Percentiles rank a stretch among this genome's conserved stretches.
Conservation (phyloP, 1,140 invertebrate species). For the Zaprionus lachaisei region DNA sequence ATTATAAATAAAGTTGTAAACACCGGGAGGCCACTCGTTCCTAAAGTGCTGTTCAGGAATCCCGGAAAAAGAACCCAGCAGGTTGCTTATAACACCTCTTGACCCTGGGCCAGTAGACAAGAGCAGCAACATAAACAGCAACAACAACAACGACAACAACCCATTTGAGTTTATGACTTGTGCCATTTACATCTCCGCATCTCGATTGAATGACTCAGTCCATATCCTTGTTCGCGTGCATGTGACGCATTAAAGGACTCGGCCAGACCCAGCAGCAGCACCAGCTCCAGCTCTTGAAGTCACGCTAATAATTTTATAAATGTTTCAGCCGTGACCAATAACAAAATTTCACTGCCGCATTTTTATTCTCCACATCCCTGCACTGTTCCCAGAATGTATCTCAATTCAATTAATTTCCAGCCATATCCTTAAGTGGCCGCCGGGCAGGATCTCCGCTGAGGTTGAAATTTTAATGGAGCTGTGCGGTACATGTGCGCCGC, state of each 20-base stretch:
- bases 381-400: slow-evolving; percentile 45
- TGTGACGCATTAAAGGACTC: slow-evolving; percentile 66
- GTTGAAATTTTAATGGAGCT: slow-evolving; percentile 72
- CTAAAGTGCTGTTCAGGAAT: slow-evolving; percentile 28
- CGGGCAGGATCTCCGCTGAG: slow-evolving; percentile 48
- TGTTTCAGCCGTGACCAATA: slow-evolving; percentile 51
- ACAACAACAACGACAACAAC: slow-evolving; percentile 11
- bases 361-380: slow-evolving; percentile 19
- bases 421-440: slow-evolving; percentile 56
- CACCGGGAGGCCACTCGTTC: slow-evolving; percentile 39
- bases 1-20: slow-evolving; percentile 47
- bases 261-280: slow-evolving; percentile 3
- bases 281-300: slow-evolving; percentile 15
- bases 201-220: slow-evolving; percentile 49
- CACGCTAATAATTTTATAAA: slow-evolving; percentile 72
- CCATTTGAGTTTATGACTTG: slow-evolving; percentile 47
- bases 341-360: slow-evolving; percentile 24
- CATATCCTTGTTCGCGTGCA: slow-evolving; percentile 58
- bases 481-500: slow-evolving; percentile 58
- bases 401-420: slow-evolving; percentile 74
- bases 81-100: slow-evolving; percentile 50
- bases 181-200: slow-evolving; percentile 46
- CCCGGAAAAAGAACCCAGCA: slow-evolving; percentile 49
- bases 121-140: slow-evolving; percentile 10
- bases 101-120: slow-evolving; percentile 44